Evolutionary conservation across 1,140 invertebrate species (phyloP).

Genomic region (Plutomurus gul): DNA sequence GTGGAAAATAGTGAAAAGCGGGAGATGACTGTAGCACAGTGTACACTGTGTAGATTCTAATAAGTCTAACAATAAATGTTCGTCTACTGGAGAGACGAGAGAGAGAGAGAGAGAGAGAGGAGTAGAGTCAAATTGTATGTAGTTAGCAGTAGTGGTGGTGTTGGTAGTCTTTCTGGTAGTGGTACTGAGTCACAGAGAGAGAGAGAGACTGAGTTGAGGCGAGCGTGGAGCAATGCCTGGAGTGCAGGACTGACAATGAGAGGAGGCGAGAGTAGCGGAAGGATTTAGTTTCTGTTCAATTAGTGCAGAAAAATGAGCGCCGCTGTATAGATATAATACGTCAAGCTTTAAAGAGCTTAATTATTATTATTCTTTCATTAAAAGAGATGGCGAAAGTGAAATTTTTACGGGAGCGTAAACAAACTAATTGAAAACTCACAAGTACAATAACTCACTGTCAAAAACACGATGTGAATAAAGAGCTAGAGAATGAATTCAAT

Average conservation of each 20-base stretch:
- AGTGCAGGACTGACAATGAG: conserved; percentile 3
- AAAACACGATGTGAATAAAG: conserved; percentile 51
- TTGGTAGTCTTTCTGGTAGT: background rate
- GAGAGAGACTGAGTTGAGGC: background rate
- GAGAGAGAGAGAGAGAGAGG: too few relatives aligned
- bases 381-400: conserved; percentile 49
- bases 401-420: conserved; percentile 53
- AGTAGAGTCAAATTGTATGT: too few relatives aligned
- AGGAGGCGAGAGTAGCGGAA: conserved; percentile 35
- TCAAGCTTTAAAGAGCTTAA: conserved; percentile 54
- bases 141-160: background rate
- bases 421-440: conserved; percentile 54
- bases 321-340: conserved; percentile 46
- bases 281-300: conserved; percentile 51
- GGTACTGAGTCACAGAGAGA: background rate
- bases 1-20: too few relatives aligned
- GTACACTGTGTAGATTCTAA: too few relatives aligned
- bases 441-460: conserved; percentile 54
- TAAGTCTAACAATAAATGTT: too few relatives aligned
- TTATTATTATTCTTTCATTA: conserved; percentile 55
- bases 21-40: too few relatives aligned
- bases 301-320: conserved; percentile 48
- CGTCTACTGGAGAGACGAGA: too few relatives aligned
- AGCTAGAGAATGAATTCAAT: conserved; percentile 49
- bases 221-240: background rate